Base-by-base conservation (phyloP, 2,888 invertebrate species). In the Papilio elwesi region DNA sequence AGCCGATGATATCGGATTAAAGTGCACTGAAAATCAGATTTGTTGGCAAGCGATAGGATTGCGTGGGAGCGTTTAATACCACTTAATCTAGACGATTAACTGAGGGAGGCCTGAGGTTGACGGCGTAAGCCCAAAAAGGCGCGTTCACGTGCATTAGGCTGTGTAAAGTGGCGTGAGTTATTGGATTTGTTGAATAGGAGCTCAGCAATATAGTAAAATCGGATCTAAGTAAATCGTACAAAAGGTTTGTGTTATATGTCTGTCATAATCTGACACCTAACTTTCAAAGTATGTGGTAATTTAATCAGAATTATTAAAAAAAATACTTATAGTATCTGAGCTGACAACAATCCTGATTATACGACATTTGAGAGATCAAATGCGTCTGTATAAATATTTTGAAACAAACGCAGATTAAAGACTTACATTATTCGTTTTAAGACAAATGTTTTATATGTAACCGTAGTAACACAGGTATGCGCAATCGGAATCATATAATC, bases 21-120 rank as follows among this genome's bases (percentile, higher is more conserved):
- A 90, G 89, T 91, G 91, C 90, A 90, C 85, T 88, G 87, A 84
- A 87, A 92, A 92, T 89, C 87, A 87, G 92, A 91, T 92, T 92
- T 89, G 90, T 87, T 85, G 85, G 84, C 85, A 87, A 90, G 87
- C 88, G 88, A 90, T 90, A 83, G 89, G 90, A 90, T 90, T 90
- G 88, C 82, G 87, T 85, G 85, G 83, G 83, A 83, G 85, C 85
- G 86, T 85, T 87, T 88, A 88, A 90, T 87, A 82, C 87, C 87
- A 87, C 87, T 90, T 89, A 89, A 88, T 86, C 86, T 85, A 82
- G 82, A 78, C 87, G 89, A 89, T 90, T 88, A 88, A 85, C 82
- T 83, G 83, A 86, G 83, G 84, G 81, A 86, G 85, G 80, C 80
- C 75, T 78, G 79, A 83, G 78, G 80, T 79, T 76, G 79, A 75